phyloP scores from a whole-genome alignment of 2,113 vertebrate genomes.

The Passer montanus region DNA sequence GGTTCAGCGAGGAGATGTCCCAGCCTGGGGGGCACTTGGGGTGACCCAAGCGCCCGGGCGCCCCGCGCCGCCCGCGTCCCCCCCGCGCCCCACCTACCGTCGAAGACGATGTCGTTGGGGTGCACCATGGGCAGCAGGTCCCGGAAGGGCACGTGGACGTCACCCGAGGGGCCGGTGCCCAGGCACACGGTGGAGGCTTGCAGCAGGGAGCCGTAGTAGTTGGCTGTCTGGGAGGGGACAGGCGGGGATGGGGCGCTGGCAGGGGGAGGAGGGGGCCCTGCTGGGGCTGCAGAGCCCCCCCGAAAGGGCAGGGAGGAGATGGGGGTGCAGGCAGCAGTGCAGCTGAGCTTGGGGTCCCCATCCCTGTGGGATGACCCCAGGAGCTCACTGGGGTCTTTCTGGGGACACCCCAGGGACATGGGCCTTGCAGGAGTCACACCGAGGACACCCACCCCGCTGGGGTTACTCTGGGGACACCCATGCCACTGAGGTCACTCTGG shows the following conservation, averaged over 20 bases:
- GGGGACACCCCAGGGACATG: not conserved
- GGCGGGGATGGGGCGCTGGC: fast-evolving
- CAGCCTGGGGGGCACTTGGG: conserved; percentile 78
- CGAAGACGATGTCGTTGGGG: conserved; percentile 90
- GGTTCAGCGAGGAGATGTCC: conserved; percentile 93
- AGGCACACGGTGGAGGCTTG: conserved; percentile 90
- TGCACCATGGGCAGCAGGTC: conserved; percentile 92
- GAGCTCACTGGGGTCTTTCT: not conserved
- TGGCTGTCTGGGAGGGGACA: conserved; percentile 79
- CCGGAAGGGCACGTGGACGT: conserved; percentile 85
- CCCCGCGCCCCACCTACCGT: conserved; percentile 75
- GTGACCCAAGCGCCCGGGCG: not conserved
- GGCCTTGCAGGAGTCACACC: not conserved
- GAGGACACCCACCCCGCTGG: not conserved
- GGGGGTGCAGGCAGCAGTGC: fast-evolving
- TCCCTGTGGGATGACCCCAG: fast-evolving
- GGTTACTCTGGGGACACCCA: not conserved
- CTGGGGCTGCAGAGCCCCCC: not conserved
- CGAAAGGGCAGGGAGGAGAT: fast-evolving
- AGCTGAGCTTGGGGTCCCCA: not conserved
- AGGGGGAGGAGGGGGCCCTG: not conserved
- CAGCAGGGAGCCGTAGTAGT: conserved; percentile 92
- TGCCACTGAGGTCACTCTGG: not conserved
- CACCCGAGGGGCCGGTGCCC: conserved; percentile 80
- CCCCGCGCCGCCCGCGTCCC: fast-evolving